Base-by-base conservation (phyloP, 2,113 vertebrate species). In the Guaruba guarouba region DNA sequence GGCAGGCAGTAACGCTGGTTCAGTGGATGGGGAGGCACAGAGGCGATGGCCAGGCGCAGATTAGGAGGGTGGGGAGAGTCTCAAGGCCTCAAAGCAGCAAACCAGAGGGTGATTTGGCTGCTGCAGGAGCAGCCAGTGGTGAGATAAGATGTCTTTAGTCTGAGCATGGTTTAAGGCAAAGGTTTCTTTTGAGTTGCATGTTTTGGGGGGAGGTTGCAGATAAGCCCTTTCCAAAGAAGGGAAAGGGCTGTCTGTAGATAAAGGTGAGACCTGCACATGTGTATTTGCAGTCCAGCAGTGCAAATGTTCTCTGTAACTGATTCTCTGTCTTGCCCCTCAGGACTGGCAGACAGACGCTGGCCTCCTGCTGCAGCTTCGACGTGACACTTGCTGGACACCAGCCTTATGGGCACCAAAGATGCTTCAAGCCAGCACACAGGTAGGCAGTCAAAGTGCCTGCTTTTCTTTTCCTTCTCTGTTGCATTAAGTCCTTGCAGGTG, bases 311-410 rank as follows among this genome's bases (percentile, higher is more conserved):
- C 46, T 1, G 1, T 59, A 62, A 77, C 48, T 2, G 13, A 9
- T 28, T 22, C 8, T 33, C 15, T n/a, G 29, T 49, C 44, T 19
- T 37, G 20, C 16, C 13, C 20, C 49, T 54, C 11, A 14, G 63
- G n/a, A 51, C 18, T 13, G 6, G 44, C 70, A 82, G 64, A 28
- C 4, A 14, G 39, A 27, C 4, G 7, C 29, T 17, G 20, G 35
- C 22, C 41, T 68, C 59, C 57, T 31, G 35, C 62, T 2, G 0
- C 2, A 2, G 39, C 67, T 35, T 10, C 0, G 2, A 24, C 37
- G 15, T 0, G 7, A 9, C 22, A 1, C 18, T 25, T 0, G 0
- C 4, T 5, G 1, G 41, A 57, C 31, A 23, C 17, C 16, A 2
- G 20, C 25, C 17, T 52, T 44, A 13, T 0, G 1, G 64, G 5